Percentiles rank a stretch among this genome's conserved stretches.
Conservation (phyloP, 2,888 invertebrate genomes). For the Mylabris sibirica region DNA sequence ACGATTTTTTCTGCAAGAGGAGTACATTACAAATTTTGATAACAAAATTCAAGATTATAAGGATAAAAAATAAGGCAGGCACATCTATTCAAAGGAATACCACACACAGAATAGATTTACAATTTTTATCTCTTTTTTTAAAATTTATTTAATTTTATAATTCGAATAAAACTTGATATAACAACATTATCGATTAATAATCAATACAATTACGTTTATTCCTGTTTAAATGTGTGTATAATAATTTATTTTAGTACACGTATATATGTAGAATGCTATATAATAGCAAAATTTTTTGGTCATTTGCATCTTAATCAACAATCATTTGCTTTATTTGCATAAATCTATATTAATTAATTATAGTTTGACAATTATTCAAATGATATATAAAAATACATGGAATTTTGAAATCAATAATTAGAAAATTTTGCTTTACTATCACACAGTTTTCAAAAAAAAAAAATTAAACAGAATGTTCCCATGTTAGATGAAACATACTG, state of each 20-base stretch:
- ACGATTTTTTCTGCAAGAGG: not conserved
- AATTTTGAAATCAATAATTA: slow-evolving; percentile 31
- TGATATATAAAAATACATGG: slow-evolving; percentile 44
- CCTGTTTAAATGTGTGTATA: slow-evolving; percentile 21
- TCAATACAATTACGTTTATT: slow-evolving; percentile 5
- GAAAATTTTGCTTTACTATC: slow-evolving; percentile 30
- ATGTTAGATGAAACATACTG: not conserved
- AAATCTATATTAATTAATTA: slow-evolving; percentile 5
- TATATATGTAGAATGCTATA: slow-evolving; percentile 28
- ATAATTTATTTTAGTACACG: slow-evolving; percentile 17
- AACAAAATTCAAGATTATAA: not conserved
- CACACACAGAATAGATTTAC: slow-evolving; percentile 23
- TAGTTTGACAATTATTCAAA: slow-evolving; percentile 35
- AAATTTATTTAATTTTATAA: not conserved
- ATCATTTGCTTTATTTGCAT: slow-evolving; percentile 12
- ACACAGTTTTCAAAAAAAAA: slow-evolving; percentile 34
- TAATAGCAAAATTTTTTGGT: slow-evolving; percentile 35
- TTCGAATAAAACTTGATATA: not conserved
- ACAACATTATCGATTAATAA: slow-evolving; percentile 18
- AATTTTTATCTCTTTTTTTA: not conserved
- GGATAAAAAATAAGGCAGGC: slow-evolving; percentile 14
- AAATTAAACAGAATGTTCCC: slow-evolving; percentile 20
- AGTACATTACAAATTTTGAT: not conserved
- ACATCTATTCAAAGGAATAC: slow-evolving; percentile 22
- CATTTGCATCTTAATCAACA: slow-evolving; percentile 31